A percentile compares a stretch with the other conserved stretches of the same genome.
Conservation (phyloP, 1,140 invertebrate species). For the Gonioctena quinquepunctata region DNA sequence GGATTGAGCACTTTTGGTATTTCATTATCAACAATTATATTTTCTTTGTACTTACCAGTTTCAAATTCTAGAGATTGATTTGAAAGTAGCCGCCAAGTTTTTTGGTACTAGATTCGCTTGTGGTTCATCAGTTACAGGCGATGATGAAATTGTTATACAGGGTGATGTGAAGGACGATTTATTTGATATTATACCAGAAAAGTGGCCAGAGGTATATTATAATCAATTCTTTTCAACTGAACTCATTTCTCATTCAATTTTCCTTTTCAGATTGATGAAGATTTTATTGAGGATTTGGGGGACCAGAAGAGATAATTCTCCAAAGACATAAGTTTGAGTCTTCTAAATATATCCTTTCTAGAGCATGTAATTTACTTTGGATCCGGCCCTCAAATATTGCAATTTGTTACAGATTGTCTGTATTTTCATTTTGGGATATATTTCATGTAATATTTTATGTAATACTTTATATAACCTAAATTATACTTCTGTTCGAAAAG, state of each 20-base stretch:
- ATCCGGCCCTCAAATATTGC: no score
- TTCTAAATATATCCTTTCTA: no score
- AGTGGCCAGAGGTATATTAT: constrained; percentile 88
- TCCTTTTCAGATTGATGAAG: constrained; percentile 66
- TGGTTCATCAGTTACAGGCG: constrained; percentile 96
- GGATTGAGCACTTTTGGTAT: constrained; percentile 88
- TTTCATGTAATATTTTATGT: no score
- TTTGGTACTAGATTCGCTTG: constrained; percentile 98
- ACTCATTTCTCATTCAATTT: neutral
- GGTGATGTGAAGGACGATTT: constrained; percentile 97
- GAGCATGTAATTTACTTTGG: no score
- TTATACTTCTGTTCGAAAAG: no score
- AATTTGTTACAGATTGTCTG: neutral
- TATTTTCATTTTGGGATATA: neutral
- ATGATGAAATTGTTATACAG: constrained; percentile 99
- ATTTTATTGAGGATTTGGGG: constrained; percentile 72
- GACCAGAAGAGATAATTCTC: constrained; percentile 71
- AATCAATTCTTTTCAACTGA: constrained; percentile 3
- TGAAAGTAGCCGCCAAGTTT: constrained; percentile 97
- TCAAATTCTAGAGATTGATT: constrained; percentile 82
- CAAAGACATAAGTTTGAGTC: no score
- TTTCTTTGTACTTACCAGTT: neutral
- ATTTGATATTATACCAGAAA: constrained; percentile 96
- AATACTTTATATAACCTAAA: no score
- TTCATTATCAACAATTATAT: neutral